Base-by-base conservation (phyloP, 2,113 vertebrate genomes). In the Chloropsis cyanopogon region DNA sequence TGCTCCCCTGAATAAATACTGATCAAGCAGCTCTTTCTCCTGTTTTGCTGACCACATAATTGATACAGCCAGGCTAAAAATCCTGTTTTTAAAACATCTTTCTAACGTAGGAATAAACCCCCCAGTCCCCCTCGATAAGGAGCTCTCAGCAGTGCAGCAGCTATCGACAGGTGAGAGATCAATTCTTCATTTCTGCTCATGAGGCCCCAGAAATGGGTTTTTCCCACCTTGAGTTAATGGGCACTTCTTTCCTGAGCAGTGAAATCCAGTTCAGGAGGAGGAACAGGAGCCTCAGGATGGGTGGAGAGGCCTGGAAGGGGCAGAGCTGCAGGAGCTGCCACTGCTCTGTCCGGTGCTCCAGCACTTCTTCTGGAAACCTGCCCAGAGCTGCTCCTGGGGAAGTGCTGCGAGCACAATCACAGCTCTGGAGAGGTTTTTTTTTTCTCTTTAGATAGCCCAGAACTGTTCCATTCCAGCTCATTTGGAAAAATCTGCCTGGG, bases 401-500 rank as follows among this genome's bases (percentile, higher is more conserved):
- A n/a, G 33, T 21, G 60, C 14, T 75, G 85, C 23, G 11, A 78
- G 89, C 24, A 37, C 4, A 4, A 3, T 5, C 12, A 14, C 1
- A 4, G 37, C 63, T 90, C 49, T 4, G 6, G 1, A 2, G 53
- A 41, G n/a, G 10, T 2, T 4, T 39, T 33, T 50, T 11, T 33
- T 23, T 4, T 11, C 41, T 37, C 72, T 78, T 84, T 26, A 84
- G 77, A 3, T 26, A 13, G 60, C n/a, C 88, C 94, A 4, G 20
- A 56, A 42, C 60, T 24, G 57, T 46, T 89, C 73, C 61, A 17
- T 29, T 61, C 76, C 91, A 82, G 61, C 93, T 89, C 83, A 79
- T 87, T 92, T 83, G 52, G 68, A 39, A 94, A 91, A 94, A 95
- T 0, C 92, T 82, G 95, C 90, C 90, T 73, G 54, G 73, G 57